Conservation (phyloP, 2,113 vertebrate genomes). For the Perognathus longimembris region DNA sequence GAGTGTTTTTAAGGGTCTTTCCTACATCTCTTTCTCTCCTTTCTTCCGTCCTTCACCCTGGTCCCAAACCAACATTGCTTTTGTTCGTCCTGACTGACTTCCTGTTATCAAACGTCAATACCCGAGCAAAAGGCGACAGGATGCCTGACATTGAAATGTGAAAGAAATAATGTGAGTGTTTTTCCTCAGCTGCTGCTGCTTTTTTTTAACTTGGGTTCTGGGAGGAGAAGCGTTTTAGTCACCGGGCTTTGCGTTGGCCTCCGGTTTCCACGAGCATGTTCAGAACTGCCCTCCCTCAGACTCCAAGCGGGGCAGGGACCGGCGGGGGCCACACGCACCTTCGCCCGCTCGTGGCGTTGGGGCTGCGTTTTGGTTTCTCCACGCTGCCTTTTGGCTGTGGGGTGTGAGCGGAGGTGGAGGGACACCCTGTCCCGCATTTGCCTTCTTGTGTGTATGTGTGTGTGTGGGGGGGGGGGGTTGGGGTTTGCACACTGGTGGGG, state of each 20-base stretch:
- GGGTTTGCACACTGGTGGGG: background rate
- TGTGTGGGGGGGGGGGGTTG: too few species aligned
- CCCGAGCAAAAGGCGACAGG: background rate
- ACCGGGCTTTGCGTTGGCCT: background rate
- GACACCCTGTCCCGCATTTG: fast-evolving
- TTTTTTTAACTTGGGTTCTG: background rate
- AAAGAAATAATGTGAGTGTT: background rate
- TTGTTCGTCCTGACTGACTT: constrained; percentile 66
- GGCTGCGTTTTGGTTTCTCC: background rate
- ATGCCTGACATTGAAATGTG: background rate
- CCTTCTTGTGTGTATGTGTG: background rate
- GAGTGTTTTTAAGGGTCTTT: constrained; percentile 66
- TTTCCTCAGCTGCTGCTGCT: background rate
- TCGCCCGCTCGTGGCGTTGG: too few species aligned
- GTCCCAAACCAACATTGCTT: constrained; percentile 32
- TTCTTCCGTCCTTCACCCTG: constrained; percentile 36
- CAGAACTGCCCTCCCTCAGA: background rate
- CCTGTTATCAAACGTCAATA: constrained; percentile 49
- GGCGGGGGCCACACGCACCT: fast-evolving
- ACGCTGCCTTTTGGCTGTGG: background rate
- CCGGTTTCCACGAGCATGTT: background rate
- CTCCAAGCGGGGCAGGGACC: background rate
- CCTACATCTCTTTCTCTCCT: constrained; percentile 48
- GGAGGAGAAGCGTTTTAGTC: constrained; percentile 14
- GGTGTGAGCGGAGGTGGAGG: background rate